A percentile compares a stretch with the other conserved stretches of the same genome.
Evolutionary conservation across 1,140 invertebrate genomes (phyloP).

Genomic region (Bilobella aurantiaca): DNA sequence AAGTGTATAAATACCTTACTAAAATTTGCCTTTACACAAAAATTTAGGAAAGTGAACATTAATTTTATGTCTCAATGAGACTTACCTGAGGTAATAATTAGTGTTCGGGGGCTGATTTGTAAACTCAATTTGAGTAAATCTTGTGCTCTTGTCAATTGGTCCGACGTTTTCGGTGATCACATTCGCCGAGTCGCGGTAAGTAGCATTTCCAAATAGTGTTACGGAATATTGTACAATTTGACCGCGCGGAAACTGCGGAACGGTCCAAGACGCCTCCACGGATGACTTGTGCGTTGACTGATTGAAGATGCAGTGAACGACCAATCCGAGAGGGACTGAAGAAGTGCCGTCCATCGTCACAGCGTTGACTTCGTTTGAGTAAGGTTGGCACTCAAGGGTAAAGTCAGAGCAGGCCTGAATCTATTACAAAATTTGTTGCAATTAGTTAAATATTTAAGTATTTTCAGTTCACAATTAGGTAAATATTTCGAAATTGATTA

Average conservation of each 20-base stretch:
- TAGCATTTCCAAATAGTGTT: conserved; percentile 49
- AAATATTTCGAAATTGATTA: not conserved
- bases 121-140: conserved; percentile 41
- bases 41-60: not conserved
- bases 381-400: conserved; percentile 59
- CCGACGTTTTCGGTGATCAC: conserved; percentile 47
- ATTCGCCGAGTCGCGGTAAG: conserved; percentile 50
- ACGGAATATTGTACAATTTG: conserved; percentile 58
- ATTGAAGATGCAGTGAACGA: conserved; percentile 53
- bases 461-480: not conserved
- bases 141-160: conserved; percentile 46
- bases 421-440: conserved; percentile 37
- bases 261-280: conserved; percentile 57
- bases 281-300: conserved; percentile 53
- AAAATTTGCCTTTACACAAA: not conserved
- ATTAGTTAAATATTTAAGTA: not conserved
- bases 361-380: conserved; percentile 60
- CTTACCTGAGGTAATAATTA: conserved; percentile 42
- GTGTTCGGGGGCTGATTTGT: conserved; percentile 62
- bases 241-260: conserved; percentile 60
- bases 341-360: conserved; percentile 65
- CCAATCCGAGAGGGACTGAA: conserved; percentile 51
- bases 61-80: not conserved
- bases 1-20: not conserved
- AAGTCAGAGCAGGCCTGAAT: conserved; percentile 64